Evolutionary conservation across 2,888 invertebrate species (phyloP).

Genomic region (Sarcophaga subvicina): DNA sequence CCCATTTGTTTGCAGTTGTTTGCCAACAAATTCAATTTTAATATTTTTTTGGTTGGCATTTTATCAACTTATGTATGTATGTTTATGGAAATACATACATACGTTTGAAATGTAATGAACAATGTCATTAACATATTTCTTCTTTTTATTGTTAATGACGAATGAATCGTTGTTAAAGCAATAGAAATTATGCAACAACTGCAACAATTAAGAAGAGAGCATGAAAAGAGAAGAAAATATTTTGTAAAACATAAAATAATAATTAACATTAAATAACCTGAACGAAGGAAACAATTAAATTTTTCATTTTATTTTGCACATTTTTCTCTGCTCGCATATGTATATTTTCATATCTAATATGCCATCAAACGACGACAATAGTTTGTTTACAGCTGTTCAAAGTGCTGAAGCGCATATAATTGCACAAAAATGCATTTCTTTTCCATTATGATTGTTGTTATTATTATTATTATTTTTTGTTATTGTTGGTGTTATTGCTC

Average conservation of each 20-base stretch:
- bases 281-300: conserved; percentile 50
- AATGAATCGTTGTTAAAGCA: conserved; percentile 15
- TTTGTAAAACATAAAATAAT: conserved; percentile 14
- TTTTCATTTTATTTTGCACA: not conserved
- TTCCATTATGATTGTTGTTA: conserved; percentile 24
- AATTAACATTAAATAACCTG: not conserved
- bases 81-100: not conserved
- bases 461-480: conserved; percentile 7
- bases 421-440: not conserved
- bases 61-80: conserved; percentile 24
- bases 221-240: not conserved
- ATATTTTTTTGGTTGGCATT: conserved; percentile 43
- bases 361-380: not conserved
- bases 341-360: not conserved
- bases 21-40: conserved; percentile 25
- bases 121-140: conserved; percentile 72
- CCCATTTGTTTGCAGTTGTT: not conserved
- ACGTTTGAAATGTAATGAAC: conserved; percentile 44
- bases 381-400: not conserved
- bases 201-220: conserved; percentile 6
- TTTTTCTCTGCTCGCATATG: not conserved
- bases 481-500: not conserved
- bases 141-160: conserved; percentile 57
- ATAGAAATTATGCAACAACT: conserved; percentile 45
- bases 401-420: not conserved